Evolutionary conservation across 23 tunicate species (phyloP).

Genomic region (Styela plicata): DNA sequence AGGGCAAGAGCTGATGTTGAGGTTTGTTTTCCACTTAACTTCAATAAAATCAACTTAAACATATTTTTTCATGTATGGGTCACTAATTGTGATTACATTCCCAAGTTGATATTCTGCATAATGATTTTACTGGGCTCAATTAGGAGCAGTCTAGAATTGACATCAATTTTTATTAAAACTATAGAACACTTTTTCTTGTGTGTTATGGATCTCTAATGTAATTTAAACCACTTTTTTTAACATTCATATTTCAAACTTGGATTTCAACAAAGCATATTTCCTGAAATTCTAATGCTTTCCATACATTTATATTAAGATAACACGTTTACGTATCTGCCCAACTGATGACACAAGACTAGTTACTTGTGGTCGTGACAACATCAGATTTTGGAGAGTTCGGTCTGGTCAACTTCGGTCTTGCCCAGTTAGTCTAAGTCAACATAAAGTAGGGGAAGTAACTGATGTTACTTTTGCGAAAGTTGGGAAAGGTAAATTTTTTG

Average conservation of each 20-base stretch:
- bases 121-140: too few relatives aligned
- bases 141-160: too few relatives aligned
- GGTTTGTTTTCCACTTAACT: too few relatives aligned
- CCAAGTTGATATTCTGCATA: too few relatives aligned
- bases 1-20: constrained; percentile 81
- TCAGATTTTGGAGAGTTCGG: constrained; percentile 85
- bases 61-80: too few relatives aligned
- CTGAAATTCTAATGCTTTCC: not conserved
- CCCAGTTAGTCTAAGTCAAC: constrained; percentile 64
- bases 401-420: constrained; percentile 91
- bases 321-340: constrained; percentile 52
- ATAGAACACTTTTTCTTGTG: too few relatives aligned
- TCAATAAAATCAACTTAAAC: too few relatives aligned
- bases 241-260: too few relatives aligned
- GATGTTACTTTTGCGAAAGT: constrained; percentile 75
- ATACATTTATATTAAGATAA: constrained; percentile 40
- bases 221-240: too few relatives aligned
- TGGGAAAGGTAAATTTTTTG: constrained; percentile 29
- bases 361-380: constrained; percentile 80
- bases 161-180: too few relatives aligned
- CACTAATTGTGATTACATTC: too few relatives aligned
- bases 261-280: not conserved
- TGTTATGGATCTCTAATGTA: too few relatives aligned
- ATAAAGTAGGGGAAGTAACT: constrained; percentile 63
- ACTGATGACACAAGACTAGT: constrained; percentile 85